phyloP scores from a whole-genome alignment of 2,888 invertebrate species.

The Elysia crispata region DNA sequence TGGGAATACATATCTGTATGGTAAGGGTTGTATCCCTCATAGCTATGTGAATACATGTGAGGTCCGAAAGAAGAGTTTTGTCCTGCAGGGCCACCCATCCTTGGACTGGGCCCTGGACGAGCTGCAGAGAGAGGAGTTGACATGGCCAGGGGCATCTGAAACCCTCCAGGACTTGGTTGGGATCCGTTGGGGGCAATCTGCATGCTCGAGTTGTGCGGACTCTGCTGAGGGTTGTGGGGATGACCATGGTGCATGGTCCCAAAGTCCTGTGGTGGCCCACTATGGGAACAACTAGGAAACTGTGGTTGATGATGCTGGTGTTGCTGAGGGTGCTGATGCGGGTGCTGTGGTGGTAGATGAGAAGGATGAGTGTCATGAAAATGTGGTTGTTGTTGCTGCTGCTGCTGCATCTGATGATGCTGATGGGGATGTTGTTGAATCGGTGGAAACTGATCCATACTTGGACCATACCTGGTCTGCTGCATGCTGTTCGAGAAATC shows the following conservation, averaged over 20 bases:
- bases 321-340: constrained; percentile 32
- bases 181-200: constrained; percentile 26
- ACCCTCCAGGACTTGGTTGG: constrained; percentile 3
- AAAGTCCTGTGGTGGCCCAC: constrained; percentile 12
- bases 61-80: not conserved
- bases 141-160: constrained; percentile 45
- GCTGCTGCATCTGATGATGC: constrained; percentile 39
- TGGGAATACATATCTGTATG: constrained; percentile 28
- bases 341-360: constrained; percentile 2
- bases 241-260: not conserved
- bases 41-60: constrained; percentile 36
- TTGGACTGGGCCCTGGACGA: constrained; percentile 4
- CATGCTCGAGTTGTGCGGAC: constrained; percentile 37
- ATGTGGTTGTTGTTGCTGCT: constrained; percentile 34
- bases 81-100: not conserved
- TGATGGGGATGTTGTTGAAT: constrained; percentile 49
- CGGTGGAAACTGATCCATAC: constrained; percentile 40
- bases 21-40: constrained; percentile 23
- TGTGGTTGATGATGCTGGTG: constrained; percentile 33
- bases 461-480: constrained; percentile 21
- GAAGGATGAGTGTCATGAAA: not conserved
- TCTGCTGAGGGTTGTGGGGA: not conserved
- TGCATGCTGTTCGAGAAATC: too few relatives aligned
- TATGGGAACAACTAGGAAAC: constrained; percentile 41
- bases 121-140: constrained; percentile 34